Base-by-base conservation (phyloP, 1,140 invertebrate genomes). In the Monomorium pharaonis region DNA sequence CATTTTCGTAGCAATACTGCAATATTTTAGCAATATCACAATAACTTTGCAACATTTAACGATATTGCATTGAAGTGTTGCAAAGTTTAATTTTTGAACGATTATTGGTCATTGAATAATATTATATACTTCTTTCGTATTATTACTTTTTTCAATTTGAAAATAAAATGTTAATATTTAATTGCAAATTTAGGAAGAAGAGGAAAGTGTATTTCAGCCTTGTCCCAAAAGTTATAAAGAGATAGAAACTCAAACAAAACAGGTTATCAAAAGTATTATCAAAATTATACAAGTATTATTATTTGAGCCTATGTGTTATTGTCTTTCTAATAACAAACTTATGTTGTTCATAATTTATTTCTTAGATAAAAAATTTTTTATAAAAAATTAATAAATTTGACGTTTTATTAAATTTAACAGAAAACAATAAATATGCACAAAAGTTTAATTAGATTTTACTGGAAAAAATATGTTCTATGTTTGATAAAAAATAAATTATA, bases 231-330 rank as follows among this genome's bases (percentile, higher is more conserved):
- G 95, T 94, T 94, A 95, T 87, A 94, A 93, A 91, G 95, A 96
- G 92, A 92, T 95, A 90, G 92, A 92, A 69, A 93, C 94, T 87
- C 94, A 94, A 49, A 88, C 92, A 65, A 95, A 94, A 91, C 94
- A 95, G 95, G 95, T n/a, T n/a, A n/a, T n/a, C n/a, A n/a, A n/a
- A n/a, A n/a, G n/a, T 95, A 95, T 91, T 94, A 93, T 93, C 85
- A 88, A 83, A 87, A 87, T 74, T 65, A 42, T 44, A 80, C 62
- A 1, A 70, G 27, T 18, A 21, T 42, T 56, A 33, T 56, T 62
- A 86, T 75, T 72, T 60, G 74, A 84, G 3, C 27, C 47, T n/a
- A 84, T 77, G 42, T 47, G 0, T 62, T 80, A 14, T 70, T 14
- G 4, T 60, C 2, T 84, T 77, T 65, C 21, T 47, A 18, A 65